Percentiles rank a stretch among this genome's conserved stretches.
Conservation (phyloP, 2,113 vertebrate species). For the Excalfactoria chinensis region DNA sequence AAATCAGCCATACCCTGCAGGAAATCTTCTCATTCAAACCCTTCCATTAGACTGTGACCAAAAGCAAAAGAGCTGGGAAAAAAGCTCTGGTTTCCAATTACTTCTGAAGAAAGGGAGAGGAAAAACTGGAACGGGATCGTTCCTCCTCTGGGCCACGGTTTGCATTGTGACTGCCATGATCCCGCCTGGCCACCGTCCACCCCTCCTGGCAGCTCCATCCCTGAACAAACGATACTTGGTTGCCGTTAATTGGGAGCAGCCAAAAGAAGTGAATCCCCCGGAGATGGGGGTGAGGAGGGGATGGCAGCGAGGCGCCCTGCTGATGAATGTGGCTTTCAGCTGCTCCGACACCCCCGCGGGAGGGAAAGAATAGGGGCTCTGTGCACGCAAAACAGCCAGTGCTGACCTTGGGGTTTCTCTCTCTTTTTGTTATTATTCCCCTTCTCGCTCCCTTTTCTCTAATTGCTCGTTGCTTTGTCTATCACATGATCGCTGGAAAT, state of each 20-base stretch:
- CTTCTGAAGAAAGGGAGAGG: slow-evolving; percentile 29
- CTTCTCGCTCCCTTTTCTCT: slow-evolving; percentile 37
- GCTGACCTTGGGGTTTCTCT: slow-evolving; percentile 69
- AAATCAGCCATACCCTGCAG: background rate
- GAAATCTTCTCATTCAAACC: slow-evolving; percentile 47
- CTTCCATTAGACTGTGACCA: slow-evolving; percentile 10
- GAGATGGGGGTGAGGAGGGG: slow-evolving; percentile 20
- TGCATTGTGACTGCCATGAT: slow-evolving; percentile 40
- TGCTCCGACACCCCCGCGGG: slow-evolving; percentile 24
- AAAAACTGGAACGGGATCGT: slow-evolving; percentile 37
- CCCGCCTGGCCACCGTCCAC: slow-evolving; percentile 39
- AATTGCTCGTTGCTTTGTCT: slow-evolving; percentile 54
- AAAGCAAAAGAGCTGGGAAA: slow-evolving; percentile 19
- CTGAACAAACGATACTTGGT: slow-evolving; percentile 44
- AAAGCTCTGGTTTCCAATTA: slow-evolving; percentile 49
- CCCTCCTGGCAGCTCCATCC: slow-evolving; percentile 34
- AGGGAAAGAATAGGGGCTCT: slow-evolving; percentile 56
- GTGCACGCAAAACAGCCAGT: slow-evolving; percentile 62
- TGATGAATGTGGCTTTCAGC: slow-evolving; percentile 76
- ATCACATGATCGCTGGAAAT: slow-evolving; percentile 47
- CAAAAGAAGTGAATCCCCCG: slow-evolving; percentile 63
- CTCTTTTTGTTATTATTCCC: background rate
- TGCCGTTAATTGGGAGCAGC: slow-evolving; percentile 56
- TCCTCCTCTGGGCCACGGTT: background rate
- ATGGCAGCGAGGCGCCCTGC: slow-evolving; percentile 32